phyloP scores from a whole-genome alignment of 2,888 invertebrate genomes.

The Pyrocoelia pectoralis region DNA sequence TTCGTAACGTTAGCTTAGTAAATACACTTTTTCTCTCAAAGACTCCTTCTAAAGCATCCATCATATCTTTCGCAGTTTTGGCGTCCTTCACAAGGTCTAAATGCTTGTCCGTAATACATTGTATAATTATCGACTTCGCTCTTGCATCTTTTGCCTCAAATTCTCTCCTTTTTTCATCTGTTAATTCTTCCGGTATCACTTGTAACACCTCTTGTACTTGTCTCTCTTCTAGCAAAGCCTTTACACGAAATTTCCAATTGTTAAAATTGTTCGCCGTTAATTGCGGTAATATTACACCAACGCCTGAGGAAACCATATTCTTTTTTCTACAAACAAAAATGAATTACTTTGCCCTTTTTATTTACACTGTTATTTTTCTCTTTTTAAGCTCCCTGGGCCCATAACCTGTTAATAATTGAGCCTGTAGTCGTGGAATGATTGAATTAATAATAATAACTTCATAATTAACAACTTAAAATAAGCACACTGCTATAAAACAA shows the following conservation, averaged over 20 bases:
- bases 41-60: constrained; percentile 39
- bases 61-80: constrained; percentile 41
- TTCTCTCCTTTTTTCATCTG: not conserved
- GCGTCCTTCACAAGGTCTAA: constrained; percentile 43
- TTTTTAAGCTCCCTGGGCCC: too few relatives aligned
- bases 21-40: too few relatives aligned
- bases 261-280: not conserved
- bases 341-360: too few relatives aligned
- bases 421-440: too few relatives aligned
- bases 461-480: too few relatives aligned
- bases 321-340: not conserved
- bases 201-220: not conserved
- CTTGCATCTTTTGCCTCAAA: constrained; percentile 1
- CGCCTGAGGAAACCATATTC: not conserved
- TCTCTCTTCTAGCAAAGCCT: not conserved
- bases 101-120: constrained; percentile 43
- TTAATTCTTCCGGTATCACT: not conserved
- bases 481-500: too few relatives aligned
- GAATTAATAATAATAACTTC: too few relatives aligned
- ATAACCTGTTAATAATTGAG: too few relatives aligned
- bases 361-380: too few relatives aligned
- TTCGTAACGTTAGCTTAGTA: constrained; percentile 40
- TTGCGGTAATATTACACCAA: not conserved
- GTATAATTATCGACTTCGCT: constrained; percentile 29
- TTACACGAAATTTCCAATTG: constrained; percentile 6